Base-by-base conservation (phyloP, 30 jellyfish, hydroid and myxozoan genomes). In the Sanderia malayensis region DNA sequence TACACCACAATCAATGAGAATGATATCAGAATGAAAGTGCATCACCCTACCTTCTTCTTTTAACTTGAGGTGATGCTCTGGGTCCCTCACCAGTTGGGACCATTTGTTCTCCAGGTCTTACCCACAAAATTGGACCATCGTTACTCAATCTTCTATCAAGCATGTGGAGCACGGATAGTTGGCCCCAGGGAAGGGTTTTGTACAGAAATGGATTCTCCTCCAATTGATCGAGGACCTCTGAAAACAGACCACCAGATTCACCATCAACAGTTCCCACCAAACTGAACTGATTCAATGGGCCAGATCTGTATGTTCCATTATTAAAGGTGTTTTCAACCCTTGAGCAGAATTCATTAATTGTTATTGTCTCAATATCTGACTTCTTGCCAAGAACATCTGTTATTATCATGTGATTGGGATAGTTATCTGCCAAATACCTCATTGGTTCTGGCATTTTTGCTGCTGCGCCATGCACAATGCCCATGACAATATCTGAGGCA, bases 121-220 rank as follows among this genome's bases (percentile, higher is more conserved):
- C 89, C 98, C 98, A 90, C 85, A 90, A 24, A 23, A 90, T 90
- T 0, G 98, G 98, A 2, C 98, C 98, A 83, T 90, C 98, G 64
- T 90, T 90, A 65, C 98, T 90, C 64, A 58, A 49, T 22, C 70
- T 71, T 61, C 96, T 71, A 41, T 90, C 94, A 29, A 72, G 63
- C 71, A 86, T 73, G 34, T 84, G 85, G 47, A 82, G 58, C 15
- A 80, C 67, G 29, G 98, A 90, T 20, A 83, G 68, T 47, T 79
- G 86, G 24, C 98, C 98, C 98, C 98, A 90, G 0, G 98, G 98
- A 2, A 90, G 77, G 17, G 98, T 90, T 70, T 75, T 61, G 52
- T 83, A 69, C 45, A 90, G 82, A 80, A 90, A 90, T 8, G 98
- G 98, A 67, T 90, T 96, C 55, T 60, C 76, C 71, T 90, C 98